These are phyloP conservation scores for Sycophila texana DNA, from an alignment of 2,888 invertebrate genomes.

Conservation along the genomic window DNA sequence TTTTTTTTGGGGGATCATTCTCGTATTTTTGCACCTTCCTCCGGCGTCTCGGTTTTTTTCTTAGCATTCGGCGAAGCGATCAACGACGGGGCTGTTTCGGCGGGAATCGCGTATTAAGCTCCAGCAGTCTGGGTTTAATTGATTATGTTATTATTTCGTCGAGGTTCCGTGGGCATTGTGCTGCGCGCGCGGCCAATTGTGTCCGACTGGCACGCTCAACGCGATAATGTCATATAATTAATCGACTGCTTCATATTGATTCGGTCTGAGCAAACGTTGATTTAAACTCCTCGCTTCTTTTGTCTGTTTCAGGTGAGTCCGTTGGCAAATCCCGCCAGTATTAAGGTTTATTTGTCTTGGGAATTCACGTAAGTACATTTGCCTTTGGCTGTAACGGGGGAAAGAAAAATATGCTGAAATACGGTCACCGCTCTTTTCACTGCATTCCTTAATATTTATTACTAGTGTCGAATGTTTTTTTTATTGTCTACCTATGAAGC, in stretches of 20 bases:
- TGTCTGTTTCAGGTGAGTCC: constrained; percentile 47
- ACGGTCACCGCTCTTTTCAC: too few species aligned
- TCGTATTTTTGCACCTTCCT: neutral
- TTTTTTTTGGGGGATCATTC: constrained; percentile 6
- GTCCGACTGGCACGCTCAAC: neutral
- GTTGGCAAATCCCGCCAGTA: too few species aligned
- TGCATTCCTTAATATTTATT: too few species aligned
- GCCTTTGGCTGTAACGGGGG: too few species aligned
- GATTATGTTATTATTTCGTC: constrained; percentile 2
- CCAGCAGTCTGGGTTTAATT: constrained; percentile 6
- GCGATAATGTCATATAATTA: neutral
- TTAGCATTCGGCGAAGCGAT: neutral
- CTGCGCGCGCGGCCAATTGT: neutral
- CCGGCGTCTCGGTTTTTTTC: constrained; percentile 1
- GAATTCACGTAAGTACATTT: too few species aligned
- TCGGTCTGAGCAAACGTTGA: neutral
- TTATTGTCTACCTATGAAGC: too few species aligned
- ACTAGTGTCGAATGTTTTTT: too few species aligned
- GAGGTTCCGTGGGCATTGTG: neutral
- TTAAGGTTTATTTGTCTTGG: too few species aligned
- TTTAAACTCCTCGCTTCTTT: neutral
- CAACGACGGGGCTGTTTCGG: neutral
- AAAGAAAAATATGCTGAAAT: too few species aligned
- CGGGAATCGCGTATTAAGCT: too few species aligned
- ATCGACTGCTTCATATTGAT: neutral